Base-by-base conservation (phyloP, 2,888 invertebrate species). In the Platycheirus rosarum region DNA sequence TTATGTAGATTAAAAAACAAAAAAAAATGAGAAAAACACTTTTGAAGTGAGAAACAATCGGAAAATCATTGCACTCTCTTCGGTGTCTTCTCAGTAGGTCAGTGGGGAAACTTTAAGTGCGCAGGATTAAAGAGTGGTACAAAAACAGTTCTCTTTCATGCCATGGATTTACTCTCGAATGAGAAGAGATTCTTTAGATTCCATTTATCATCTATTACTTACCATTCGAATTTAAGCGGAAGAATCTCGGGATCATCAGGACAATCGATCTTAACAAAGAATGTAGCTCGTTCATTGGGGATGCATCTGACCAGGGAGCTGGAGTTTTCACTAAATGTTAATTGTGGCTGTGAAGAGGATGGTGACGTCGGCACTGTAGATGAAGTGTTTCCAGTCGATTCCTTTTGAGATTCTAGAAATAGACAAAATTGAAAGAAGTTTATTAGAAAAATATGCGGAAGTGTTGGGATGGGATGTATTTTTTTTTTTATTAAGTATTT, bases 201-300 rank as follows among this genome's bases (percentile, higher is more conserved):
- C 6, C 3, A 26, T 9, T 53, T 20, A 49, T 23, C 23, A 23
- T 51, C 55, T 29, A 7, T 20, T 5, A 23, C 90, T 89, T 87
- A 90, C 90, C 90, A 90, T 84, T 89, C 89, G 84, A 90, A 90
- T 86, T 88, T 88, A 57, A 90, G 87, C 68, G 90, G 90, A 86
- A 90, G 80, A 85, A 89, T 85, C 53, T 88, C 87, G 44, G 87
- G 86, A 71, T 88, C 86, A 55, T 89, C 89, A 66, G 88, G 87
- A 84, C 89, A 89, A 85, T 90, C 90, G 85, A 90, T 89, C 86
- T 90, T 90, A 44, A 90, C 88, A 84, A 90, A 90, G 78, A 90
- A 88, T 66, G 89, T 90, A 44, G 90, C 90, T 76, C 90, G 87
- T 84, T 90, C 90, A 80, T 89, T 89, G 78, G 89, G 88, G 84